phyloP scores from a whole-genome alignment of 2,113 vertebrate genomes.

The Psophia crepitans region DNA sequence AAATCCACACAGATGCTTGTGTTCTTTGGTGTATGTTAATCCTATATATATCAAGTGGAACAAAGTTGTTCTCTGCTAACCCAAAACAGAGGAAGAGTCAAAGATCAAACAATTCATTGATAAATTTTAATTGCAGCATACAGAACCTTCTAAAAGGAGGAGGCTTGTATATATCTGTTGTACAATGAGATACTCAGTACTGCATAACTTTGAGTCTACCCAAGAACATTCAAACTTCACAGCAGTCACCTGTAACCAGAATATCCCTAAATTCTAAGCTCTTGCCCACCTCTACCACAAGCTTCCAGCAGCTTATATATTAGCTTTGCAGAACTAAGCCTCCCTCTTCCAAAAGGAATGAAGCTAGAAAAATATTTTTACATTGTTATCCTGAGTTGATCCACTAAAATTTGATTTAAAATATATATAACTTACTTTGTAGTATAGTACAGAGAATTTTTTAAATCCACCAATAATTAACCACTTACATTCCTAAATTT shows the following conservation, averaged over 20 bases:
- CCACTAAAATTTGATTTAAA: neutral
- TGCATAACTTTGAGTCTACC: neutral
- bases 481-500: neutral
- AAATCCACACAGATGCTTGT: slow-evolving; percentile 83
- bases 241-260: neutral
- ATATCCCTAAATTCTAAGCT: neutral
- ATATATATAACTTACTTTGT: neutral
- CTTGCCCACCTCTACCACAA: neutral
- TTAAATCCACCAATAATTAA: neutral
- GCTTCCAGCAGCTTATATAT: neutral
- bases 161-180: neutral
- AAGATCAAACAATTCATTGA: neutral
- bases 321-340: neutral
- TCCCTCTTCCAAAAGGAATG: neutral
- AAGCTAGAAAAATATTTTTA: neutral
- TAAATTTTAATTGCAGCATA: neutral
- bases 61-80: neutral
- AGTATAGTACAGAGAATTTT: neutral
- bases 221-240: neutral
- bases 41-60: neutral
- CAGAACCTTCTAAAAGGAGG: neutral
- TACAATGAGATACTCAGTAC: neutral
- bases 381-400: neutral
- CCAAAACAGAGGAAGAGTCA: neutral
- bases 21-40: neutral